Base-by-base conservation (phyloP, 2,888 invertebrate genomes). In the Sicus ferrugineus region DNA sequence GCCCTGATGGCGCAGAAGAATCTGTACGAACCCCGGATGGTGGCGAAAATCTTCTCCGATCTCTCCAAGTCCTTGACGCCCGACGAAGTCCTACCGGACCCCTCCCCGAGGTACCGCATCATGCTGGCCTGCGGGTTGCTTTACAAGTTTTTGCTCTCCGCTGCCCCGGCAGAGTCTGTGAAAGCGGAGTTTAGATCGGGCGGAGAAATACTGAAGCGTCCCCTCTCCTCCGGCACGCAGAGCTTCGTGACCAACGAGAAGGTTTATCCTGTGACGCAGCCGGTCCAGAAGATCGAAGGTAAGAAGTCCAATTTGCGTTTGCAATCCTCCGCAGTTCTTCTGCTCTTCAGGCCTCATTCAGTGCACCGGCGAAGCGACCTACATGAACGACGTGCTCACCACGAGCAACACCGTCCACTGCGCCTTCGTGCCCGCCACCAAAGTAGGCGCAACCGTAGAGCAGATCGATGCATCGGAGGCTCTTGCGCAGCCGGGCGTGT, bases 211-310 rank as follows among this genome's bases (percentile, higher is more conserved):
- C 81, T 92, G n/a, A 87, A 88, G 70, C 87, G 93, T 38, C 87
- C 86, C 0, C 80, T 89, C 1, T 93, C 93, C 0, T 88, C 88
- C 19, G 93, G 91, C 1, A 87, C 84, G 3, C 93, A 93, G 83
- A 86, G 86, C 50, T 94, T 88, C 80, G 90, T 91, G 56, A 91
- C 91, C 0, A 89, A 91, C 73, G 87, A 89, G 78, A 87, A 86
- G 46, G 78, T 89, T n/a, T 94, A 91, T 89, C 94, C 94, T 1
- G 77, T 94, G n/a, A 91, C 90, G 71, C 86, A 94, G 78, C 91
- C 93, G 0, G 83, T 93, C 23, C 87, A 89, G 0, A 94, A 94
- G 81, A 68, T 92, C 19, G 93, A 93, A 85, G 90, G 76, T 76
- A 50, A 38, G 34, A 28, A 26, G 7, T 1, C 23, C 4, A 9